Conservation (phyloP, 2,113 vertebrate genomes). For the Indicator indicator region DNA sequence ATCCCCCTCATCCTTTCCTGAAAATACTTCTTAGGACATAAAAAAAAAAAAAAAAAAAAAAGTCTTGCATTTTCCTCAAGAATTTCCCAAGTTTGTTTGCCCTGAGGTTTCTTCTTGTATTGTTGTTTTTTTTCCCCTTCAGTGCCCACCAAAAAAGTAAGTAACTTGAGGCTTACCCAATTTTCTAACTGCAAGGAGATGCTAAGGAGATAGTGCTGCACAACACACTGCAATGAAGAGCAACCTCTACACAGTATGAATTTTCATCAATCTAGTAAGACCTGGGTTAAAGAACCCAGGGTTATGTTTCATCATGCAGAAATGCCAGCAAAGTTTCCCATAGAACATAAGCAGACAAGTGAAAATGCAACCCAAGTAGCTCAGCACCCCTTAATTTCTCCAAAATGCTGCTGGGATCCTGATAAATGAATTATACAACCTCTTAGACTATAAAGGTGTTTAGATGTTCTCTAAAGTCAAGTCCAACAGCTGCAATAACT, state of each 20-base stretch:
- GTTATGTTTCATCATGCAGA: background rate
- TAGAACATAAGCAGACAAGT: background rate
- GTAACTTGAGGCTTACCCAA: background rate
- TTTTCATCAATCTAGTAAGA: background rate
- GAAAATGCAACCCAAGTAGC: background rate
- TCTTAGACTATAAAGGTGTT: background rate
- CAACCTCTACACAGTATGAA: background rate
- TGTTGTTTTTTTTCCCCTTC: background rate
- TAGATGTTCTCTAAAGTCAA: background rate
- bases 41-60: background rate
- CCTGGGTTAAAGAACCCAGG: background rate
- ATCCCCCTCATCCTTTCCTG: background rate
- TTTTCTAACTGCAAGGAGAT: background rate
- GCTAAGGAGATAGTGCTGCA: background rate
- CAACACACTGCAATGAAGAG: background rate
- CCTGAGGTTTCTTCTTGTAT: background rate
- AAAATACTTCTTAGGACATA: background rate
- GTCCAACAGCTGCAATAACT: constrained; percentile 24
- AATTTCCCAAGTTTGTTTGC: background rate
- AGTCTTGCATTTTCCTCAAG: background rate
- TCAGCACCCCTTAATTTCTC: background rate
- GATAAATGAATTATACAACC: background rate
- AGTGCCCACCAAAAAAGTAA: background rate
- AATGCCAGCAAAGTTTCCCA: background rate
- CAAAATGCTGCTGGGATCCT: background rate